Evolutionary conservation across 2,888 invertebrate genomes (phyloP), one percentile per base, ranked within the genome.

Genomic region (Volucella inflata): DNA sequence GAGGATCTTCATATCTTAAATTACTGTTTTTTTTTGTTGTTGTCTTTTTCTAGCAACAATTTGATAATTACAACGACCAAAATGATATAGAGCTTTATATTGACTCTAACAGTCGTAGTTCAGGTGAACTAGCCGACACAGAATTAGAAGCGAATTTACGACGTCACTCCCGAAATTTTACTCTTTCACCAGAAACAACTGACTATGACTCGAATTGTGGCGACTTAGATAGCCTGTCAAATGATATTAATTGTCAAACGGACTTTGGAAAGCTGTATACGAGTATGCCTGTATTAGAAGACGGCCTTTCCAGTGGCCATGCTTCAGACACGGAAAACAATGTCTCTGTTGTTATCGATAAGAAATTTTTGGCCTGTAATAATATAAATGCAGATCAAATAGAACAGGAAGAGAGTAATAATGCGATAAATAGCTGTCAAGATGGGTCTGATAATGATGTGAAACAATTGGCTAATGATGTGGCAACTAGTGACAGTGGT

Each of bases 281-380:
- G 38, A 95, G 95, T 89, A 96, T 98, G 96, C 98, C 98, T 0
- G 96, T 97, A 16, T 94, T 98, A 50, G 98, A 98, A 91, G 98
- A 98, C 91, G 98, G 98, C 0, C 93, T 98, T 76, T 98, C 98
- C 3, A 98, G 98, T 71, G 98, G 98, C 3, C 98, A 98, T 91
- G 97, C 96, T 0, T 98, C 98, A 76, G 98, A 98, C 91, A 96
- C 95, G 0, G 98, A 98, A 92, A 97, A 97, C 91, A 97, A 97
- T 90, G 88, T 90, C 0, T 90, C 90, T 30, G 89, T 89, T 17
- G 87, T 89, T 8, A 89, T 90, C 57, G 90, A 91, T 77, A 88
- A 87, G 60, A 88, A 87, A 46, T 88, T 81, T 60, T 81, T 88
- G 67, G 88, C 88, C 30, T 78, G 82, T 38, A 87, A 75, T 48